Base-by-base conservation (phyloP, 2,797 vertebrate genomes). In the Sebastes kiyomatsui region DNA sequence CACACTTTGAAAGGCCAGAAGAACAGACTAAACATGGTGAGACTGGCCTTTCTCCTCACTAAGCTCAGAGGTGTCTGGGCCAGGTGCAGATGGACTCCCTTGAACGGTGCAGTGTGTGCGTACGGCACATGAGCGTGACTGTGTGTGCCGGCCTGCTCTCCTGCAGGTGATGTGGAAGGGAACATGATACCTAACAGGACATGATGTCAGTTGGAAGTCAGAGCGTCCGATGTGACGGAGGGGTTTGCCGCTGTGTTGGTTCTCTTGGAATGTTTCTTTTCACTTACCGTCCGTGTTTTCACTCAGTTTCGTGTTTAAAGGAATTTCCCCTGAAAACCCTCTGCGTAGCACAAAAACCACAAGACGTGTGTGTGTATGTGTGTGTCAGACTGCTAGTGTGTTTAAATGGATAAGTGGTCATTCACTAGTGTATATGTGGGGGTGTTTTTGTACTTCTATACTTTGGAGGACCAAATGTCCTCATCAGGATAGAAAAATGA, bases 21-120 rank as follows among this genome's bases (percentile, higher is more conserved):
- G 84, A 92, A 86, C 93, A 96, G 95, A 96, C 95, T 95, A 96
- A 96, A 96, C 95, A 96, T 72, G 88, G 86, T 81, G 85, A 85
- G 84, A 77, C 92, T 94, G 93, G 93, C 87, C 91, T 94, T 93
- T 91, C 88, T 94, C 94, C 88, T 83, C 90, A 28, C 80, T 88
- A 83, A 88, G 93, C 92, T 91, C 83, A 35, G 75, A 92, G 87
- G 92, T 89, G 93, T 95, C 94, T 95, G 91, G 70, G 61, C 89
- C 85, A 91, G 91, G 92, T 93, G 83, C 77, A 86, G 79, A 86
- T 83, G 72, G 67, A 82, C 74, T 88, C 59, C 22, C 56, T 61
- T 27, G 65, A 81, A 72, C 20, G 49, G 30, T 38, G 59, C 32
- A 18, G 67, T 81, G 55, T 82, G 59, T 80, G 66, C 9, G 67